Percentiles rank a stretch among this genome's conserved stretches.
phyloP scores from a whole-genome alignment of 2,113 vertebrate genomes.

The Strix uralensis region DNA sequence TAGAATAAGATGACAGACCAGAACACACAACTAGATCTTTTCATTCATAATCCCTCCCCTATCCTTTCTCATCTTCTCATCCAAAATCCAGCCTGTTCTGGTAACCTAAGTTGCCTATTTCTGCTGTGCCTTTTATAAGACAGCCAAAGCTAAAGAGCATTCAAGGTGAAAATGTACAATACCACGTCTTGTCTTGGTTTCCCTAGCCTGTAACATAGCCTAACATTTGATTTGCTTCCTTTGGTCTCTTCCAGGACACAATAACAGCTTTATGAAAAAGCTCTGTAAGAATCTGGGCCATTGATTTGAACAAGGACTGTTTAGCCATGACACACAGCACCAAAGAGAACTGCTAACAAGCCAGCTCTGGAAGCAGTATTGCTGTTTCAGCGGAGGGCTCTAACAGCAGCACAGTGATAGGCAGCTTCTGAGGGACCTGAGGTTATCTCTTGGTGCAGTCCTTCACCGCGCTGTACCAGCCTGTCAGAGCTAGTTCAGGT shows the following conservation, averaged over 20 bases:
- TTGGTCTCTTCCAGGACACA: neutral
- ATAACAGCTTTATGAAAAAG: conserved; percentile 23
- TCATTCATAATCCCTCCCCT: neutral
- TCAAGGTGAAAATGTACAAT: conserved; percentile 41
- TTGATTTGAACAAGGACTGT: neutral
- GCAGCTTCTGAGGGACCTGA: neutral
- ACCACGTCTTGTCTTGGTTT: neutral
- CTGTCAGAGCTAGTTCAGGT: neutral
- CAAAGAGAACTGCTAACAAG: neutral
- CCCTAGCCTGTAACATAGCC: neutral
- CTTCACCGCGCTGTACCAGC: neutral
- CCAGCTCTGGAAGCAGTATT: neutral
- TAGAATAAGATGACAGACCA: neutral
- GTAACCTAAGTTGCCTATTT: conserved; percentile 25
- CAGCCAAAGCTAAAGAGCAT: neutral
- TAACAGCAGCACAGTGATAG: neutral
- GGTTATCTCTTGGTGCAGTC: neutral
- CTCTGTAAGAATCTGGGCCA: conserved; percentile 10
- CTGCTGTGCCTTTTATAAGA: conserved; percentile 18
- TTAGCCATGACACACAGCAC: neutral
- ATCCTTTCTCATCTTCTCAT: neutral
- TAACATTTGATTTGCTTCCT: conserved; percentile 18
- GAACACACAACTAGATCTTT: neutral
- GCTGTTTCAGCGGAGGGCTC: neutral
- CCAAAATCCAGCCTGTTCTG: conserved; percentile 7